Evolutionary conservation across 2,888 invertebrate genomes (phyloP).

Genomic region (Elysia crispata): DNA sequence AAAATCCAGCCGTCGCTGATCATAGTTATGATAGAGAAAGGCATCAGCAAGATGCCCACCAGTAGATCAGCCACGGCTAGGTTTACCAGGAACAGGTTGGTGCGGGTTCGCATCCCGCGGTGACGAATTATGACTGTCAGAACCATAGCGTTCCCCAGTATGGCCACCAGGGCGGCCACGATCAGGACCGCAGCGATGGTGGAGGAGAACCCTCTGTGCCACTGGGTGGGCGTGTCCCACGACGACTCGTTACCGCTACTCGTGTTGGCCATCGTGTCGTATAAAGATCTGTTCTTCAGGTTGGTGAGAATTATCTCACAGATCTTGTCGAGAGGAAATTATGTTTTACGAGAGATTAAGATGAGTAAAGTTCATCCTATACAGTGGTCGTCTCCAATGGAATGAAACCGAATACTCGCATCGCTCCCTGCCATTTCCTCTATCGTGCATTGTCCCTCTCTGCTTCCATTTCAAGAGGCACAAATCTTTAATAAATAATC

Average conservation of each 20-base stretch:
- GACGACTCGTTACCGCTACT: background rate
- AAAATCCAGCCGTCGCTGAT: slow-evolving; percentile 77
- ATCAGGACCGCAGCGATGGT: slow-evolving; percentile 59
- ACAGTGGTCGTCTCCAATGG: no score
- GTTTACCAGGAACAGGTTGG: slow-evolving; percentile 78
- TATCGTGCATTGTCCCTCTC: no score
- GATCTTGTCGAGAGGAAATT: no score
- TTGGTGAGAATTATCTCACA: no score
- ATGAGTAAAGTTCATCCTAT: no score
- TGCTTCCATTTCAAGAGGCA: no score
- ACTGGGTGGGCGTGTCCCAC: slow-evolving; percentile 1
- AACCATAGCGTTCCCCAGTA: slow-evolving; percentile 78
- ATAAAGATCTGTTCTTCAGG: background rate
- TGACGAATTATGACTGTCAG: slow-evolving; percentile 77
- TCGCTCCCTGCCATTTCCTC: no score
- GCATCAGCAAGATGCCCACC: slow-evolving; percentile 76
- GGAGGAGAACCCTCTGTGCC: slow-evolving; percentile 53
- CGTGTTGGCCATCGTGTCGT: background rate
- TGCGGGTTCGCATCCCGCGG: slow-evolving; percentile 78
- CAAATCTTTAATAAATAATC: no score
- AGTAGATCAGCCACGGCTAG: slow-evolving; percentile 78
- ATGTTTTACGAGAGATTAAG: no score
- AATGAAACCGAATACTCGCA: no score
- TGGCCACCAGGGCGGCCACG: slow-evolving; percentile 74
- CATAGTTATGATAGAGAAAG: slow-evolving; percentile 77